Percentiles rank a stretch among this genome's conserved stretches.
Conservation (phyloP, 37 sponge, comb jelly and placozoan genomes). For the Agelas oroides region DNA sequence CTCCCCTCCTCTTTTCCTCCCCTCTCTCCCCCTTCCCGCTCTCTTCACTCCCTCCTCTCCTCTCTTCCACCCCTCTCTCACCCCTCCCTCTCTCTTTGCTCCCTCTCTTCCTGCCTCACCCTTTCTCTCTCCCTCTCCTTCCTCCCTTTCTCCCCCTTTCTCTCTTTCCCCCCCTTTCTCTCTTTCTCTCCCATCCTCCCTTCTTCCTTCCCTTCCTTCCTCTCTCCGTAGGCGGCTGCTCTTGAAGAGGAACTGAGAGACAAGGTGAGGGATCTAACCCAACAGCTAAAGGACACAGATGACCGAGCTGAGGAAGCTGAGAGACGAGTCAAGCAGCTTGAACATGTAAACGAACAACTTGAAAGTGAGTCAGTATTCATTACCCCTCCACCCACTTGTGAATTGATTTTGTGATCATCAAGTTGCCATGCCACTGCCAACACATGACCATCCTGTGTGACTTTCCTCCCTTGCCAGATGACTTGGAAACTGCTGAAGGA, state of each 20-base stretch:
- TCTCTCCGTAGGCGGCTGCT: not conserved
- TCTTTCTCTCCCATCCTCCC: not conserved
- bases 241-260: not conserved
- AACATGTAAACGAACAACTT: not conserved
- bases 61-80: too few relatives aligned
- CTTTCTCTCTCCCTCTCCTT: too few relatives aligned
- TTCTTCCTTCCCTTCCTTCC: too few relatives aligned
- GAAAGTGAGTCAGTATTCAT: constrained; percentile 8
- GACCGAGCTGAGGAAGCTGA: constrained; percentile 7
- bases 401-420: too few relatives aligned
- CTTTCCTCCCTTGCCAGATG: constrained; percentile 44
- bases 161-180: not conserved
- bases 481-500: constrained; percentile 66
- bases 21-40: too few relatives aligned
- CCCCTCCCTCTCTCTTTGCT: not conserved
- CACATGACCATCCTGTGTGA: not conserved
- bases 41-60: too few relatives aligned
- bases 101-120: too few relatives aligned
- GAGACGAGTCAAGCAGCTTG: not conserved
- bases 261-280: not conserved
- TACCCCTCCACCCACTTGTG: not conserved
- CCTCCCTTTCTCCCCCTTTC: too few relatives aligned
- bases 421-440: too few relatives aligned
- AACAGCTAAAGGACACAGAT: not conserved
- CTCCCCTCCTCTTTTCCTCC: too few relatives aligned